Evolutionary conservation across 2,797 vertebrate species (phyloP).

Genomic region (Dipus sagitta): DNA sequence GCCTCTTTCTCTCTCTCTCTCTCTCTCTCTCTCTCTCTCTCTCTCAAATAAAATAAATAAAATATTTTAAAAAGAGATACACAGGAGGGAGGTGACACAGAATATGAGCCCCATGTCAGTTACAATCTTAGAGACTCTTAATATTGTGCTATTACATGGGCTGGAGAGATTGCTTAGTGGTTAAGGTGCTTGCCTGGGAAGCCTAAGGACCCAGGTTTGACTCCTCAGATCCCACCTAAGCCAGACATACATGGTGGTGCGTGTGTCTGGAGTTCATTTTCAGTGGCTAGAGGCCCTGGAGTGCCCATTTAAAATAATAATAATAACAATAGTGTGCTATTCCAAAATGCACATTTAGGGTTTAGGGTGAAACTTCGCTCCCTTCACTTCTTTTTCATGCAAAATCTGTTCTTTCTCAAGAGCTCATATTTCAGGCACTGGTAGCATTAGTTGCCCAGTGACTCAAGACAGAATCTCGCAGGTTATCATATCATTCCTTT

Average conservation of each 20-base stretch:
- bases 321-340: background rate
- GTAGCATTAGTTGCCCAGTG: background rate
- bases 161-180: too few relatives aligned
- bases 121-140: background rate
- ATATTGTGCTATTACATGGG: background rate
- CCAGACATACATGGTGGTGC: too few relatives aligned
- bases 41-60: too few relatives aligned
- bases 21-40: too few relatives aligned
- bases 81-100: background rate
- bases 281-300: too few relatives aligned
- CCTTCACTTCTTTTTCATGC: background rate
- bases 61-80: too few relatives aligned
- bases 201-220: too few relatives aligned
- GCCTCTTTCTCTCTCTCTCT: too few relatives aligned
- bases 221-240: too few relatives aligned
- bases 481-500: background rate
- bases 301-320: too few relatives aligned
- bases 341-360: background rate
- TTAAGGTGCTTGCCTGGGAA: too few relatives aligned
- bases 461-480: background rate
- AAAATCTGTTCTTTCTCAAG: constrained; percentile 15
- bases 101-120: background rate
- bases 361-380: background rate
- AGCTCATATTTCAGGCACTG: background rate
- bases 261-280: too few relatives aligned